These are phyloP conservation scores for Leptopilina syphax DNA, from an alignment of 2,888 invertebrate species.

Conservation along the genomic window DNA sequence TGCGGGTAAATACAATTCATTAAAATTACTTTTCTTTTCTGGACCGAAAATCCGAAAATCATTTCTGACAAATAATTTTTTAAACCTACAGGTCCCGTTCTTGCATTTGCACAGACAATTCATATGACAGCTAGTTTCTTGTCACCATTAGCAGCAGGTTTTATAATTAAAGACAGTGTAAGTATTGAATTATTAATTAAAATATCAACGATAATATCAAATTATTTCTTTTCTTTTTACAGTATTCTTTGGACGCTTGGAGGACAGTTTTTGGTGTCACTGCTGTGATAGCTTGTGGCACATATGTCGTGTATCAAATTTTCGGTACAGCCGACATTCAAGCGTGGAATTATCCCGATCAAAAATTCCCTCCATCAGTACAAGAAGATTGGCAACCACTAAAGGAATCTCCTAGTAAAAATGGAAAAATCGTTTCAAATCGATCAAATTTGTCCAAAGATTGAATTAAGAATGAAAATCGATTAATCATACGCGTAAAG, in stretches of 20 bases:
- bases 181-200: conserved; percentile 61
- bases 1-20: conserved; percentile 78
- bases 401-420: conserved; percentile 67
- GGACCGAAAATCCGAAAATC: too few species aligned
- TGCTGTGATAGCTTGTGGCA: conserved; percentile 80
- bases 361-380: conserved; percentile 69
- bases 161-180: conserved; percentile 81
- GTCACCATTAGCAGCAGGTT: conserved; percentile 82
- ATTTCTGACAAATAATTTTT: not conserved
- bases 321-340: conserved; percentile 83
- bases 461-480: not conserved
- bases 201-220: not conserved
- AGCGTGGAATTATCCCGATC: conserved; percentile 78
- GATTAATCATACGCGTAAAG: not conserved
- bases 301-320: conserved; percentile 82
- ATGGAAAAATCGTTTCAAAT: conserved; percentile 62
- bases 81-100: conserved; percentile 78
- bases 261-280: conserved; percentile 82
- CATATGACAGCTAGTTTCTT: conserved; percentile 87
- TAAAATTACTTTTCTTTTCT: not conserved
- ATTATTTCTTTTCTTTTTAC: not conserved
- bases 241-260: conserved; percentile 78
- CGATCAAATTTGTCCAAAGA: conserved; percentile 53
- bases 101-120: conserved; percentile 87
- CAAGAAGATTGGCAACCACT: conserved; percentile 72